These are phyloP conservation scores for Holacanthella duospinosa DNA, from an alignment of 2,888 invertebrate genomes.

Conservation along the genomic window DNA sequence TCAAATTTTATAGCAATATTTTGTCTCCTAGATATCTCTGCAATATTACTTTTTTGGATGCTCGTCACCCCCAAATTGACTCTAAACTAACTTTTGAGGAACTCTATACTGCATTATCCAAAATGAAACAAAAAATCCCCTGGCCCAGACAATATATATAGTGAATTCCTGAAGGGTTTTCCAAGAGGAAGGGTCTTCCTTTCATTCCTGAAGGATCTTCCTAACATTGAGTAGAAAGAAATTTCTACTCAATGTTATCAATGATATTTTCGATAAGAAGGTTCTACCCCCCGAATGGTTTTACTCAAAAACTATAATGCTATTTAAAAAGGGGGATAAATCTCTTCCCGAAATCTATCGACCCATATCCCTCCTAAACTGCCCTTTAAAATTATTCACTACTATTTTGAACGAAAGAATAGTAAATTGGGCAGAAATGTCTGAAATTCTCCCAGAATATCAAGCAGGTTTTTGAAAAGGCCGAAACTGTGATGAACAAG, in stretches of 20 bases:
- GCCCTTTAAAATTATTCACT: background rate
- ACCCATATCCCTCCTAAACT: background rate
- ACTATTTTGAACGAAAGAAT: background rate
- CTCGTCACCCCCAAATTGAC: no score
- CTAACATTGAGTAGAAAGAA: no score
- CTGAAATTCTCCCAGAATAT: background rate
- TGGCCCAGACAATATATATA: background rate
- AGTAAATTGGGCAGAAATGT: background rate
- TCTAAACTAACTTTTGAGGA: no score
- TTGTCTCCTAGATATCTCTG: no score
- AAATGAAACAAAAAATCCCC: background rate
- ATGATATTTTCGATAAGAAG: background rate
- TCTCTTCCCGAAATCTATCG: background rate
- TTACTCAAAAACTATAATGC: background rate
- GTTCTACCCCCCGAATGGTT: background rate
- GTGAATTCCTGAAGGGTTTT: background rate
- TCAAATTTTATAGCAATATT: no score
- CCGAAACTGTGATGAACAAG: background rate
- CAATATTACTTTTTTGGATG: no score
- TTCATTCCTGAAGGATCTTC: no score
- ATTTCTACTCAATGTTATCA: background rate
- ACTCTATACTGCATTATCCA: background rate
- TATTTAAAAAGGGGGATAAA: background rate
- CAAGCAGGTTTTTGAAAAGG: slow-evolving; percentile 7
- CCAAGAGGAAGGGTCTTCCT: background rate